Percentiles rank a stretch among this genome's conserved stretches.
Evolutionary conservation across 2,113 vertebrate genomes (phyloP).

Genomic region (Colaptes auratus): DNA sequence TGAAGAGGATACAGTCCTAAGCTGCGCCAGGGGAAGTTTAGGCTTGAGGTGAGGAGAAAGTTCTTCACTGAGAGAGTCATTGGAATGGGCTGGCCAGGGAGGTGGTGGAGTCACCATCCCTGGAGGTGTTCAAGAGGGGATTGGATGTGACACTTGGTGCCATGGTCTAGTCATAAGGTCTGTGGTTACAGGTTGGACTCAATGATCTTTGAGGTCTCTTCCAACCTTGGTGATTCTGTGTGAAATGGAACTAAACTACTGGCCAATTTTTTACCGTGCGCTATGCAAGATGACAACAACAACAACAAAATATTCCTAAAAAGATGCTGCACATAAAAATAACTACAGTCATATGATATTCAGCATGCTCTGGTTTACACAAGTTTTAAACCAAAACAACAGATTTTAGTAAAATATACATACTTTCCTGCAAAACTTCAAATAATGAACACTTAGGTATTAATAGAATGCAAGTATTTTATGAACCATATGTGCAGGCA

Average conservation of each 20-base stretch:
- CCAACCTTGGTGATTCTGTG: neutral
- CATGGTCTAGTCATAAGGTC: too few relatives aligned
- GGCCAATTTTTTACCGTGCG: neutral
- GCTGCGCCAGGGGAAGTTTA: too few relatives aligned
- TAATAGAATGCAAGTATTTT: conserved; percentile 7
- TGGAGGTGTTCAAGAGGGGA: too few relatives aligned
- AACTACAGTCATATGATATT: neutral
- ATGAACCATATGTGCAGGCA: neutral
- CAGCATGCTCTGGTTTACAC: neutral
- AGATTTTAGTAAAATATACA: neutral
- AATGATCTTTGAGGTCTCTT: too few relatives aligned
- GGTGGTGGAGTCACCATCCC: too few relatives aligned
- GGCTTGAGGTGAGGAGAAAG: too few relatives aligned
- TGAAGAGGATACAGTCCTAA: too few relatives aligned
- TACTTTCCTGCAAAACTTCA: neutral
- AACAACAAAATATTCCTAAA: neutral
- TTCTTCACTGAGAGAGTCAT: too few relatives aligned
- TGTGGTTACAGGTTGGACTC: too few relatives aligned
- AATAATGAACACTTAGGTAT: neutral
- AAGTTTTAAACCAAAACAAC: neutral
- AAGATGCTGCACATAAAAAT: neutral
- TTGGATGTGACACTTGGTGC: too few relatives aligned
- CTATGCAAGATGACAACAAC: neutral
- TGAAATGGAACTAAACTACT: neutral
- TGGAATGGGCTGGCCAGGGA: too few relatives aligned